phyloP scores from a whole-genome alignment of 2,113 vertebrate species.

The Calidris pygmaea region DNA sequence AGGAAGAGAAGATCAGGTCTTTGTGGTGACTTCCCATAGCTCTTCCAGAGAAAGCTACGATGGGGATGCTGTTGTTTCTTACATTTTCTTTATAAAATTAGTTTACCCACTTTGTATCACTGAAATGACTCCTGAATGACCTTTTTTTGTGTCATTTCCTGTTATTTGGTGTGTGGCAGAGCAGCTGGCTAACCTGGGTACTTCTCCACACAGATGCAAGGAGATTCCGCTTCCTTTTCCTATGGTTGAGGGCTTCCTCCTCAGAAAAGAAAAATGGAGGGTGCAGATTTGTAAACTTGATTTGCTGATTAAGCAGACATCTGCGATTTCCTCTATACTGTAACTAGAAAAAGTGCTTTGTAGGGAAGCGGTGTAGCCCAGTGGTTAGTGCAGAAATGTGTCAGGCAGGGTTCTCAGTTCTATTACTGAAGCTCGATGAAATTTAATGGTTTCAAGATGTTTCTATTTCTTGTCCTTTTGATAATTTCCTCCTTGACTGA shows the following conservation, averaged over 20 bases:
- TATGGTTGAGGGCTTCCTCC: background rate
- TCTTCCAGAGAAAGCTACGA: background rate
- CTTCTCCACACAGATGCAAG: background rate
- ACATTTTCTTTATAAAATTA: background rate
- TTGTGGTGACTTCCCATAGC: background rate
- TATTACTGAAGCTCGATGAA: background rate
- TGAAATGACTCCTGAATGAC: background rate
- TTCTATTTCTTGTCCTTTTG: background rate
- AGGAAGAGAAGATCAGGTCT: background rate
- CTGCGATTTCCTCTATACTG: background rate
- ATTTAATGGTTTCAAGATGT: background rate
- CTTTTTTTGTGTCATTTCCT: background rate
- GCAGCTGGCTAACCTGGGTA: background rate
- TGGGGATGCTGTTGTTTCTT: background rate
- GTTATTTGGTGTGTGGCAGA: fast-evolving
- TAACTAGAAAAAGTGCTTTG: background rate
- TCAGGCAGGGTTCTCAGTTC: background rate
- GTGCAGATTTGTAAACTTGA: background rate
- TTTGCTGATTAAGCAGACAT: background rate
- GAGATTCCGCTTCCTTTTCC: background rate
- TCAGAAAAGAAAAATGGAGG: background rate
- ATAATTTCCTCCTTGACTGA: background rate
- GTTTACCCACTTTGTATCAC: background rate
- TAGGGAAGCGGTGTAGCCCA: background rate
- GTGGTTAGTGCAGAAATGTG: background rate